A percentile compares a stretch with the other conserved stretches of the same genome.
These are phyloP conservation scores for Phrynosoma blainvillii DNA, from an alignment of 2,113 vertebrate species.

Conservation along the genomic window DNA sequence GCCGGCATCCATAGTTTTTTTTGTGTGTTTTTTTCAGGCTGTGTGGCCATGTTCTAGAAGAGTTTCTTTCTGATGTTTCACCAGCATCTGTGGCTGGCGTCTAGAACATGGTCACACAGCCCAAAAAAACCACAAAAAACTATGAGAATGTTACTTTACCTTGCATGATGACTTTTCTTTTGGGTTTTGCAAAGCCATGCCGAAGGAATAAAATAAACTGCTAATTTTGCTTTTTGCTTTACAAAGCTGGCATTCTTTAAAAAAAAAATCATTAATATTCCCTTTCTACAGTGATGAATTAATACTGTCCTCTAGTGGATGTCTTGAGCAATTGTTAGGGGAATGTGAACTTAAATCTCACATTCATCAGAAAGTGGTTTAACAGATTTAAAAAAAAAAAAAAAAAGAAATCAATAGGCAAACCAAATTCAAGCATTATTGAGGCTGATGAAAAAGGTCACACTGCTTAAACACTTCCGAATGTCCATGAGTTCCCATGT, in stretches of 20 bases:
- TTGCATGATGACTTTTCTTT: conserved; percentile 62
- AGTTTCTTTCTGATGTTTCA: no score
- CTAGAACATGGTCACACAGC: no score
- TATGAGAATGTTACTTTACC: not conserved
- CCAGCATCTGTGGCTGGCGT: no score
- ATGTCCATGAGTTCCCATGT: not conserved
- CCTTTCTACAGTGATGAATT: conserved; percentile 72
- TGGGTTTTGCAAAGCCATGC: conserved; percentile 51
- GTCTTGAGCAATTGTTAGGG: conserved; percentile 40
- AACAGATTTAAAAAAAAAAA: conserved; percentile 11
- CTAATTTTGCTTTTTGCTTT: conserved; percentile 44
- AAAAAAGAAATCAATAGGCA: not conserved
- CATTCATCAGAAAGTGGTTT: not conserved
- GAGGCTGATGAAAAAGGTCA: not conserved
- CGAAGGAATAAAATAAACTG: conserved; percentile 58
- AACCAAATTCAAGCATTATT: not conserved
- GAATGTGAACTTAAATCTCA: conserved; percentile 25
- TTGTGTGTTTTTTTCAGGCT: no score
- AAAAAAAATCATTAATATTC: not conserved
- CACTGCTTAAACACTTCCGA: not conserved
- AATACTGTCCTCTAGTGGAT: conserved; percentile 90
- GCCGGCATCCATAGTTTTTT: no score
- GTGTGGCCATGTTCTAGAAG: no score
- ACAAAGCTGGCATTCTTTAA: conserved; percentile 9
- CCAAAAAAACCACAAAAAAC: no score